These are phyloP conservation scores for Caenorhabditis wallacei DNA, from an alignment of 2,888 invertebrate species.

Conservation along the genomic window DNA sequence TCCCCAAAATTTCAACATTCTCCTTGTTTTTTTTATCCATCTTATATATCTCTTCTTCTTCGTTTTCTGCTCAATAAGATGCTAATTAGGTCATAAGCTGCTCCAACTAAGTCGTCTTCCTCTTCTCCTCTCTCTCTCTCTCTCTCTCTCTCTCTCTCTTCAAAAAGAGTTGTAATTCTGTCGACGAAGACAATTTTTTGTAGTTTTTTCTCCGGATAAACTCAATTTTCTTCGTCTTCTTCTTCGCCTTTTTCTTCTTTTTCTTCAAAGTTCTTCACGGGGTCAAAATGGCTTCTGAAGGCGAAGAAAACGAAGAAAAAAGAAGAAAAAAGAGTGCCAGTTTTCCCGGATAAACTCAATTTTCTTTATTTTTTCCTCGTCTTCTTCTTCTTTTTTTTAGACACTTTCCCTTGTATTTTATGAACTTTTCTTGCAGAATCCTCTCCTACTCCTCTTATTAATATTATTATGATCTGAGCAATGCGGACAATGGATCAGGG, in stretches of 20 bases:
- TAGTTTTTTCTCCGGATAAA: slow-evolving; percentile 44
- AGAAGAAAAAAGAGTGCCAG: background rate
- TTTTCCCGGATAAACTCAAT: slow-evolving; percentile 37
- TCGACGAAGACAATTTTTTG: slow-evolving; percentile 2
- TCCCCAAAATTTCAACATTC: background rate
- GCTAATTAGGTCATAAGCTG: slow-evolving; percentile 55
- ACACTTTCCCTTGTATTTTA: background rate
- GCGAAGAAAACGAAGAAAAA: background rate
- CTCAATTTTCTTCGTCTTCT: slow-evolving; percentile 17
- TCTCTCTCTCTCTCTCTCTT: background rate
- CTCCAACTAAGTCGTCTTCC: slow-evolving; percentile 15
- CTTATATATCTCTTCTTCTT: background rate
- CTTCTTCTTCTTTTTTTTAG: background rate
- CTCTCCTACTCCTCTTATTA: background rate
- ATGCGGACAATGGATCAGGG: slow-evolving; percentile 62
- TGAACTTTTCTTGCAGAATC: slow-evolving; percentile 3
- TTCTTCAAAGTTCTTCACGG: background rate
- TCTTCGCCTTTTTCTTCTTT: background rate
- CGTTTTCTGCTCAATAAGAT: slow-evolving; percentile 9
- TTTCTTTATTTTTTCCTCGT: slow-evolving; percentile 5
- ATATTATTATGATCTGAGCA: slow-evolving; percentile 26
- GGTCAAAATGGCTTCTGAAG: background rate
- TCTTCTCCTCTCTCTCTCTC: background rate
- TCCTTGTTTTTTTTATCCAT: background rate
- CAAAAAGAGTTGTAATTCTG: background rate